Conservation (phyloP, 2,888 invertebrate species). For the Pheosia tremula region DNA sequence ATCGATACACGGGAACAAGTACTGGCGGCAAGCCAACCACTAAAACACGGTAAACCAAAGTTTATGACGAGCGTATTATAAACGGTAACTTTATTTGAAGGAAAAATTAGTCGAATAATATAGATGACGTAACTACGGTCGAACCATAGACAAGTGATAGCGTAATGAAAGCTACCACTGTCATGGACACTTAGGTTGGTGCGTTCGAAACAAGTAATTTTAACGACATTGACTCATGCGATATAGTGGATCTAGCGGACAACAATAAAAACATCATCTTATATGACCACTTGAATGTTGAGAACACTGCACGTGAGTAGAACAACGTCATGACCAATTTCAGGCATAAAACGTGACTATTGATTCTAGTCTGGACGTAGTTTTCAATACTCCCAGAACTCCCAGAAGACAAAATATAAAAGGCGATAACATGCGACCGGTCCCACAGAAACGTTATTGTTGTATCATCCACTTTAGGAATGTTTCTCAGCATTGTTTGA, state of each 20-base stretch:
- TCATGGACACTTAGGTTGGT: slow-evolving; percentile 46
- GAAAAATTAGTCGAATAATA: slow-evolving; percentile 43
- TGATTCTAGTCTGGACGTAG: slow-evolving; percentile 32
- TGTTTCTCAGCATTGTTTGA: slow-evolving; percentile 34
- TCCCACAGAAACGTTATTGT: slow-evolving; percentile 55
- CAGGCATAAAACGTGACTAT: slow-evolving; percentile 36
- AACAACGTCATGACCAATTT: slow-evolving; percentile 45
- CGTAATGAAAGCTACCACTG: slow-evolving; percentile 45
- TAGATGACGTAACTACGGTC: slow-evolving; percentile 37
- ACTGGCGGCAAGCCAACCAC: slow-evolving; percentile 71
- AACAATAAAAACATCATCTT: slow-evolving; percentile 42
- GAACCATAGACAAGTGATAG: slow-evolving; percentile 45
- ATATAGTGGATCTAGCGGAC: slow-evolving; percentile 32
- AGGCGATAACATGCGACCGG: slow-evolving; percentile 30
- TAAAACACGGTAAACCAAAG: slow-evolving; percentile 57
- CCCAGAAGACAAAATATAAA: slow-evolving; percentile 30
- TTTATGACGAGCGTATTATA: slow-evolving; percentile 52
- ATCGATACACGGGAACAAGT: slow-evolving; percentile 53
- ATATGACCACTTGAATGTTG: slow-evolving; percentile 23
- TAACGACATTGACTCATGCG: slow-evolving; percentile 49
- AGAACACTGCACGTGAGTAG: slow-evolving; percentile 34
- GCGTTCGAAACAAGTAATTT: slow-evolving; percentile 46
- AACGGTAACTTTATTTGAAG: slow-evolving; percentile 47
- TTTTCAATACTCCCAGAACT: slow-evolving; percentile 23
- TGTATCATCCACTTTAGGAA: slow-evolving; percentile 32